phyloP scores from a whole-genome alignment of 2,888 invertebrate genomes.

The Caenorhabditis sinica region DNA sequence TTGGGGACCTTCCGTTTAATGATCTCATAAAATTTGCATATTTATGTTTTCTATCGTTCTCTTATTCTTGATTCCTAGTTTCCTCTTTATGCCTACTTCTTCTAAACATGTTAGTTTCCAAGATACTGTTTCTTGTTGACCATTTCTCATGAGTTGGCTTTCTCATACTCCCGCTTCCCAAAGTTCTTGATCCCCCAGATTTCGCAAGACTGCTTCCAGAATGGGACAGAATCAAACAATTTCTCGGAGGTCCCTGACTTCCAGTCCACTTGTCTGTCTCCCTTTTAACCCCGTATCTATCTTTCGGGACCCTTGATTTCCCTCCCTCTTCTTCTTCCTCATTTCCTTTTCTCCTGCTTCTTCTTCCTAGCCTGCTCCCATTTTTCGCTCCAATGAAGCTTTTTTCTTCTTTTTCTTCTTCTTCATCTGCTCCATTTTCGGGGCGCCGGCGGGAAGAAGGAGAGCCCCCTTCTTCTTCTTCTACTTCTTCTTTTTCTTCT shows the following conservation, averaged over 20 bases:
- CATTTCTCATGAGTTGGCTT: too few relatives aligned
- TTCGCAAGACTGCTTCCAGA: background rate
- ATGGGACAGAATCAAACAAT: background rate
- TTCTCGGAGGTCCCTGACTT: background rate
- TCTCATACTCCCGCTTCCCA: background rate
- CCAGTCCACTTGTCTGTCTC: background rate
- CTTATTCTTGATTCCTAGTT: background rate
- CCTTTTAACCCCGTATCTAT: background rate
- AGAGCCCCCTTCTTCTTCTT: background rate
- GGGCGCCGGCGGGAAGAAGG: background rate
- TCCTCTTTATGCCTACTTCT: too few relatives aligned
- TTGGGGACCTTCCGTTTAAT: conserved; percentile 6
- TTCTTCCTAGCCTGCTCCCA: conserved; percentile 13
- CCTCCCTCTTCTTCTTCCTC: conserved; percentile 2
- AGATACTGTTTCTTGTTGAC: too few relatives aligned
- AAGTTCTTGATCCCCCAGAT: background rate
- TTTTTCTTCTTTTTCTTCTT: conserved; percentile 30
- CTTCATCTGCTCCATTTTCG: conserved; percentile 24
- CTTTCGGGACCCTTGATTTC: conserved; percentile 23
- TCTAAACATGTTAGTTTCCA: too few relatives aligned
- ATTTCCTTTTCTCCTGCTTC: conserved; percentile 7
- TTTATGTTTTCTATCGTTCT: conserved; percentile 3
- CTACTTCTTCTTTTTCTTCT: background rate
- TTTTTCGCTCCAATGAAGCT: conserved; percentile 57
- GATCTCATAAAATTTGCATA: conserved; percentile 31